Conservation (phyloP, 2,113 vertebrate species). For the Hylia prasina region DNA sequence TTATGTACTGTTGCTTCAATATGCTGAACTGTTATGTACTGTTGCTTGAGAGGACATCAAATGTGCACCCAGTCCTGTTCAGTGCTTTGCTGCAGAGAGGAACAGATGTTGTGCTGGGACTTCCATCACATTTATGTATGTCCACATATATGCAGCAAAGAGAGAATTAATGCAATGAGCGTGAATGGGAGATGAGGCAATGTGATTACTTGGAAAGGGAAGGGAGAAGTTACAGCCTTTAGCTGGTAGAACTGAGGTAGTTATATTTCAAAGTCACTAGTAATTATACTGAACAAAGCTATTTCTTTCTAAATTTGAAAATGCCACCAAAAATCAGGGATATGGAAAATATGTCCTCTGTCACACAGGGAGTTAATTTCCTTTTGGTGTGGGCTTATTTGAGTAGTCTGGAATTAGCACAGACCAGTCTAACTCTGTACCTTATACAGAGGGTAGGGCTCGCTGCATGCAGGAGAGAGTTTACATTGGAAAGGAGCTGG, state of each 20-base stretch:
- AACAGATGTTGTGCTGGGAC: not conserved
- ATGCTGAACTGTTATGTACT: not conserved
- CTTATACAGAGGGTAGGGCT: not conserved
- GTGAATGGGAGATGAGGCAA: not conserved
- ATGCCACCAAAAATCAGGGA: not conserved
- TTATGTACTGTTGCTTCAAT: not conserved
- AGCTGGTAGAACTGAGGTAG: not conserved
- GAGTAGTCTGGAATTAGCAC: not conserved
- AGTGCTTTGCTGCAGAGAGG: not conserved
- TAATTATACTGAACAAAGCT: not conserved
- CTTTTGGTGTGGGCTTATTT: not conserved
- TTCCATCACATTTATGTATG: not conserved
- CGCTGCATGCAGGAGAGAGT: not conserved
- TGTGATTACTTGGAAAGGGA: not conserved
- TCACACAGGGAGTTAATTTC: not conserved
- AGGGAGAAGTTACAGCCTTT: not conserved
- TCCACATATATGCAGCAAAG: not conserved
- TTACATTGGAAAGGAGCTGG: not conserved
- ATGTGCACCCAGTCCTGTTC: not conserved
- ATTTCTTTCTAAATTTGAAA: not conserved
- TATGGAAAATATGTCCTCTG: not conserved
- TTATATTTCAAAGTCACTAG: not conserved
- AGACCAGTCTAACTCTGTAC: not conserved
- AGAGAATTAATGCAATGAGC: not conserved
- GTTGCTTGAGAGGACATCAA: not conserved